Conservation (phyloP, 2,797 vertebrate species). For the Sebastes trivittatus region DNA sequence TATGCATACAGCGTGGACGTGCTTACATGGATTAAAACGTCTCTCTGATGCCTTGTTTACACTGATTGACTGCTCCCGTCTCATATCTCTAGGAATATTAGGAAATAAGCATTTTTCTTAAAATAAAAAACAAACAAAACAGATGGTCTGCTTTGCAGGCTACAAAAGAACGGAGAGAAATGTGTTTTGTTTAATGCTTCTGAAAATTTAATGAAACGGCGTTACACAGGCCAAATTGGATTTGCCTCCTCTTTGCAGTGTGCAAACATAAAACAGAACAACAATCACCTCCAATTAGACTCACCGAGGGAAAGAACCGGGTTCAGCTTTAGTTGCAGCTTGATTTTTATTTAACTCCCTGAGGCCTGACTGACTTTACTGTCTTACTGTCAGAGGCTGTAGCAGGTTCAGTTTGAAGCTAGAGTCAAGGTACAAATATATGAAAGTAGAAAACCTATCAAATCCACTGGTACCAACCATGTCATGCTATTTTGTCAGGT, state of each 20-base stretch:
- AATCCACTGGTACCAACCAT: too few relatives aligned
- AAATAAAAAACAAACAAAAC: background rate
- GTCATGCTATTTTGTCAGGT: too few relatives aligned
- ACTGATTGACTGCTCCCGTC: conserved; percentile 9
- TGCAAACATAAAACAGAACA: background rate
- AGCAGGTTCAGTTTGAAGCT: too few relatives aligned
- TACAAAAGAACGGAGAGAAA: background rate
- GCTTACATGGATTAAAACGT: conserved; percentile 44
- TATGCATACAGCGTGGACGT: conserved; percentile 30
- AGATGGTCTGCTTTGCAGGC: background rate
- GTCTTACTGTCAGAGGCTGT: too few relatives aligned
- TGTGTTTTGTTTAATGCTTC: background rate
- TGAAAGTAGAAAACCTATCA: too few relatives aligned
- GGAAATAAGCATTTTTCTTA: background rate
- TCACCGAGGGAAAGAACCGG: background rate
- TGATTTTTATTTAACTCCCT: background rate
- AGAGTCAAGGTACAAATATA: too few relatives aligned
- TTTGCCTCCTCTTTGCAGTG: background rate
- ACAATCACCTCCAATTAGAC: background rate
- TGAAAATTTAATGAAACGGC: background rate
- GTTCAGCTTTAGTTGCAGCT: background rate
- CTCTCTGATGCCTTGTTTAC: conserved; percentile 42
- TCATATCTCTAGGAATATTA: background rate
- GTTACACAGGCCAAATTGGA: background rate
- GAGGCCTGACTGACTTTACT: too few relatives aligned